These are phyloP conservation scores for Euleptes europaea DNA, from an alignment of 2,113 vertebrate species.

Conservation along the genomic window DNA sequence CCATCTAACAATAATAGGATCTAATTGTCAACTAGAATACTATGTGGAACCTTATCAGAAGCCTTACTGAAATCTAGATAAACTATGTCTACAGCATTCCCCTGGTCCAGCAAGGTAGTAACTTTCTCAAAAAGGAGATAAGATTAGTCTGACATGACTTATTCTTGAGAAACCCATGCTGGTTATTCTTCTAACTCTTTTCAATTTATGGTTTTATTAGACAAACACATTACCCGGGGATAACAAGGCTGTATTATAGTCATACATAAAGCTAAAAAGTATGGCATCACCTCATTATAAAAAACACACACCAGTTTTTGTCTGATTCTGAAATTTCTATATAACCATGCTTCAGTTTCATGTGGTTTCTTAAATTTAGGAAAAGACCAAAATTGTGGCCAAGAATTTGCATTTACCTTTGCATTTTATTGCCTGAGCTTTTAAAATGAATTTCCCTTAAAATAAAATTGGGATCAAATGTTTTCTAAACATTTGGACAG, in stretches of 20 bases:
- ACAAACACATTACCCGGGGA: not conserved
- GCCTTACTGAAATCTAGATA: no score
- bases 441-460: not conserved
- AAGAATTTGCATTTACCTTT: not conserved
- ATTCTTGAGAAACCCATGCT: no score
- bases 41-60: no score
- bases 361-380: not conserved
- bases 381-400: conserved; percentile 11
- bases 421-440: not conserved
- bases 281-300: not conserved
- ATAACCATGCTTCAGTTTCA: conserved; percentile 9
- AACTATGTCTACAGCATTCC: no score
- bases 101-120: no score
- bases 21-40: no score
- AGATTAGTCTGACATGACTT: no score
- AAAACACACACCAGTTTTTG: not conserved
- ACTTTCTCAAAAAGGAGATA: no score
- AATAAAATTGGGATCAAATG: not conserved
- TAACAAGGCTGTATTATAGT: not conserved
- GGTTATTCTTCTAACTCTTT: not conserved
- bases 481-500: not conserved
- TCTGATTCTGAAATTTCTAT: not conserved
- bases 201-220: not conserved
- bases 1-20: no score
- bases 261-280: not conserved